Evolutionary conservation across 1,140 invertebrate species (phyloP).

Genomic region (Drosophila subpulchrella): DNA sequence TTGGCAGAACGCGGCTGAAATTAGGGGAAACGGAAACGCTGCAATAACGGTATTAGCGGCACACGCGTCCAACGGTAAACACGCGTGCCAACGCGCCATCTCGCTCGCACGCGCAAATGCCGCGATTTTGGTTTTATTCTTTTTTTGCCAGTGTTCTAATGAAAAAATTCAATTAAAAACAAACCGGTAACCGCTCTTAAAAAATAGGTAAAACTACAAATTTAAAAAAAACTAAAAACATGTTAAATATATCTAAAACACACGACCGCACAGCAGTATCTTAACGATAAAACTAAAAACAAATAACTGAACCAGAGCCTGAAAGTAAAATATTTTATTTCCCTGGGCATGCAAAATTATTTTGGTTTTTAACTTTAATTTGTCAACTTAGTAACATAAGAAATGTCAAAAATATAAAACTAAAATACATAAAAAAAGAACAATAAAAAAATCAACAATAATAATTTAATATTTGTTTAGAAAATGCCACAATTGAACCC

Average conservation of each 20-base stretch:
- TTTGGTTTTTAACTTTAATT: too few relatives aligned
- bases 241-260: neutral
- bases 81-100: conserved; percentile 20
- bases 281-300: too few relatives aligned
- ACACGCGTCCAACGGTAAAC: conserved; percentile 25
- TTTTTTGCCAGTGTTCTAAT: conserved; percentile 11
- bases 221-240: neutral
- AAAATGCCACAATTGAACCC: neutral
- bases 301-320: too few relatives aligned
- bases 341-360: too few relatives aligned
- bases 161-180: conserved; percentile 8
- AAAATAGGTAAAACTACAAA: conserved; percentile 4
- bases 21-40: conserved; percentile 26
- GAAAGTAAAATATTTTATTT: too few relatives aligned
- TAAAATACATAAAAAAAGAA: neutral
- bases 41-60: conserved; percentile 18
- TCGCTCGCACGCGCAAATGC: conserved; percentile 14
- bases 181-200: neutral
- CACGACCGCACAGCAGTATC: neutral
- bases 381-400: too few relatives aligned
- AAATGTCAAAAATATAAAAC: neutral
- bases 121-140: conserved; percentile 6
- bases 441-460: too few relatives aligned
- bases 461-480: too few relatives aligned
- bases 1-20: conserved; percentile 7